phyloP scores from a whole-genome alignment of 2,888 invertebrate species.

The Sphinx pinastri region DNA sequence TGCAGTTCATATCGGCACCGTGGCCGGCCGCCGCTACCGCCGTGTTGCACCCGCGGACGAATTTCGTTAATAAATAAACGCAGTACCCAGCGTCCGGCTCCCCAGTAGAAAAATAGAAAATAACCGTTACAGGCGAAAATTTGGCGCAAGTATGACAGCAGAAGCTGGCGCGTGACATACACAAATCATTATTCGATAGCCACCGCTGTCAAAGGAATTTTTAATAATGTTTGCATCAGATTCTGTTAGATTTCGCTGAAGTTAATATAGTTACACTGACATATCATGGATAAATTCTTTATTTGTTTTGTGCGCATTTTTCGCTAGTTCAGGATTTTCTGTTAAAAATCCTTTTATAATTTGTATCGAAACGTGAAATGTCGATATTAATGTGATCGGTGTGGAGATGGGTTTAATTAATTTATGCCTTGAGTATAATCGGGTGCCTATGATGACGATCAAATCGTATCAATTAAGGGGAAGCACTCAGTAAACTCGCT shows the following conservation, averaged over 20 bases:
- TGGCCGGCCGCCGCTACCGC: slow-evolving; percentile 44
- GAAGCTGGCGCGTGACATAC: slow-evolving; percentile 67
- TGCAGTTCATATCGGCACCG: slow-evolving; percentile 48
- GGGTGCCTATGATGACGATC: slow-evolving; percentile 69
- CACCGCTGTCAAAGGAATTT: slow-evolving; percentile 78
- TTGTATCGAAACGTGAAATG: background rate
- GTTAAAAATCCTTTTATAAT: background rate
- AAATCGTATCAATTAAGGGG: slow-evolving; percentile 79
- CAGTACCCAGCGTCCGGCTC: slow-evolving; percentile 69
- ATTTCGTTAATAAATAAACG: slow-evolving; percentile 84
- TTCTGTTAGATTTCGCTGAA: slow-evolving; percentile 58
- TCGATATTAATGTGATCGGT: background rate
- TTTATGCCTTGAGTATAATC: slow-evolving; percentile 60
- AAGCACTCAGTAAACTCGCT: slow-evolving; percentile 65
- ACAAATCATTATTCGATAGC: slow-evolving; percentile 78
- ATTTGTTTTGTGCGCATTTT: background rate
- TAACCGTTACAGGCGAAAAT: slow-evolving; percentile 67
- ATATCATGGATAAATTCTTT: background rate
- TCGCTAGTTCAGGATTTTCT: background rate
- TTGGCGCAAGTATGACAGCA: slow-evolving; percentile 80
- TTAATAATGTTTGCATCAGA: slow-evolving; percentile 76
- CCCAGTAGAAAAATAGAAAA: slow-evolving; percentile 71
- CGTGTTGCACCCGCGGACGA: slow-evolving; percentile 74
- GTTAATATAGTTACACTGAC: slow-evolving; percentile 46
- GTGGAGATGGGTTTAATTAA: slow-evolving; percentile 47